These are phyloP conservation scores for Aporrectodea caliginosa DNA, from an alignment of 1,140 invertebrate genomes.

Conservation along the genomic window DNA sequence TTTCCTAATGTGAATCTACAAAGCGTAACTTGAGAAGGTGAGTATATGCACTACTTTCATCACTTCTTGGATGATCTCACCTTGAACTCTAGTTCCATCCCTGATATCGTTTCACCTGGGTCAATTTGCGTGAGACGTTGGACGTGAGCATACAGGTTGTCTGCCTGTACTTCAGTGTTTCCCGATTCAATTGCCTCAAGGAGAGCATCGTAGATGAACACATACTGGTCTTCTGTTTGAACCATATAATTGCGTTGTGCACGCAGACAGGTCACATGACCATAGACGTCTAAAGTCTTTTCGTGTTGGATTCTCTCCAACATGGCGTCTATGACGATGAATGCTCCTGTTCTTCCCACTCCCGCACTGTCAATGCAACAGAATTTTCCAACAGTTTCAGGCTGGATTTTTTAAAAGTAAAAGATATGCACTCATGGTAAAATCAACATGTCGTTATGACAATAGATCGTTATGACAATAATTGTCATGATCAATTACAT, in stretches of 20 bases:
- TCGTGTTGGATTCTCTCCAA: constrained; percentile 73
- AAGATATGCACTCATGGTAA: too few relatives aligned
- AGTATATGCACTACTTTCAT: neutral
- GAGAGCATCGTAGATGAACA: constrained; percentile 90
- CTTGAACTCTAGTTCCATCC: constrained; percentile 98
- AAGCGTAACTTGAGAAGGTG: neutral
- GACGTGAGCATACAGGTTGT: constrained; percentile 87
- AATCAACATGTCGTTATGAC: too few relatives aligned
- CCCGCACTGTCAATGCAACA: constrained; percentile 71
- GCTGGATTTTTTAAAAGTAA: neutral
- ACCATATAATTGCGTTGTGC: constrained; percentile 73
- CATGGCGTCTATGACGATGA: constrained; percentile 99
- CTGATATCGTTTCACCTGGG: constrained; percentile 58
- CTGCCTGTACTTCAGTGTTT: constrained; percentile 85
- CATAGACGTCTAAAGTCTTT: constrained; percentile 95
- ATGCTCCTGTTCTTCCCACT: constrained; percentile 93
- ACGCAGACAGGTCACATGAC: constrained; percentile 93
- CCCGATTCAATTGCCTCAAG: constrained; percentile 93
- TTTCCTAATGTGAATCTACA: neutral
- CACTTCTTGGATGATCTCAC: constrained; percentile 46
- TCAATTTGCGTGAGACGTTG: constrained; percentile 69
- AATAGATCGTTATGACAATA: neutral
- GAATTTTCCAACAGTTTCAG: neutral
- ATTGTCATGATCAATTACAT: neutral
- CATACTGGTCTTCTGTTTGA: constrained; percentile 99